Evolutionary conservation across 2,888 invertebrate species (phyloP), one percentile per base, ranked within the genome.

Genomic region (Leucophenga montana): DNA sequence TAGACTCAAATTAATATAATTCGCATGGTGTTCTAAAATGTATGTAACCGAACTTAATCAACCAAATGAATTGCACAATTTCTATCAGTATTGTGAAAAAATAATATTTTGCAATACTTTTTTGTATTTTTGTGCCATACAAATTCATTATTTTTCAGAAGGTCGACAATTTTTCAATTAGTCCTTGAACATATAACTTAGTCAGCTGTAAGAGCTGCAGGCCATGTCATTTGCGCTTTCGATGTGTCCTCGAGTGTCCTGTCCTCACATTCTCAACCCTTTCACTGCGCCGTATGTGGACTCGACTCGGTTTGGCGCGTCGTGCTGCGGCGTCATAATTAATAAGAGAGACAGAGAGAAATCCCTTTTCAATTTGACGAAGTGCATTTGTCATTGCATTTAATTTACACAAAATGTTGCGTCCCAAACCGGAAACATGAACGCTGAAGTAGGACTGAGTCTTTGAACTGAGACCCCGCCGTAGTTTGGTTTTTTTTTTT

Each of bases 311-410:
- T 18, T 68, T 71, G 69, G 65, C 74, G 77, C 73, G 65, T 74
- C 75, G 77, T 76, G 80, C 75, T 77, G 76, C 74, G 79, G 79
- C 81, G 79, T 78, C 84, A 85, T 85, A 84, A 84, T 84, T 84
- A 84, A 85, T 85, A 85, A 85, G 82, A 39, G 39, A 8, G 39
- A 39, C 39, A 39, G 39, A 39, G 39, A 84, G 85, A 85, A 84
- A 84, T 85, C 85, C 84, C 84, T 83, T 85, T 85, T 85, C 84
- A 84, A 84, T 84, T 84, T 84, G 84, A 84, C 84, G 80, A 79
- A 85, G 85, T 82, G 82, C 82, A 82, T 82, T 82, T 82, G 82
- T 82, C 82, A 82, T 82, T 82, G 82, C 82, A 82, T 82, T 82
- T 82, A 82, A 85, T 82, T 85, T 82, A 74, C 80, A 61, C 54